Percentiles rank a stretch among this genome's conserved stretches.
These are phyloP conservation scores for Champsocephalus gunnari DNA, from an alignment of 2,797 vertebrate genomes.

Conservation along the genomic window DNA sequence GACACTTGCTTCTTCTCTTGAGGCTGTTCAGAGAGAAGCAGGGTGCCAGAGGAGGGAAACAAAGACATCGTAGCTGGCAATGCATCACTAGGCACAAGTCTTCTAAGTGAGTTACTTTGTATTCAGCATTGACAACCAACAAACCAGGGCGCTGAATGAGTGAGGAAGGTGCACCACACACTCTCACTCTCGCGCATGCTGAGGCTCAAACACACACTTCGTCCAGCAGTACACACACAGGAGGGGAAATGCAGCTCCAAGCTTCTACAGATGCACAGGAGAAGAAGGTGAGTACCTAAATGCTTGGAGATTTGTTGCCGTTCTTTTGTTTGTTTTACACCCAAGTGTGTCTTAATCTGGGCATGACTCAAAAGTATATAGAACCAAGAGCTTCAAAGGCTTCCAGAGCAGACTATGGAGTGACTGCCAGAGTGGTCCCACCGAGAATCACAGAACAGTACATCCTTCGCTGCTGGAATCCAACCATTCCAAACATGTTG, in stretches of 20 bases:
- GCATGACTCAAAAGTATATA: constrained; percentile 46
- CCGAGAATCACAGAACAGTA: constrained; percentile 28
- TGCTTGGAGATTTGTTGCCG: constrained; percentile 20
- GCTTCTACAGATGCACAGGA: constrained; percentile 73
- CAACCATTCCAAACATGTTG: constrained; percentile 39
- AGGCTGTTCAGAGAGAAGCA: constrained; percentile 47
- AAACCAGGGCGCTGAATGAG: constrained; percentile 75
- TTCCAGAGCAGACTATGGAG: constrained; percentile 34
- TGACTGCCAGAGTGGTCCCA: constrained; percentile 56
- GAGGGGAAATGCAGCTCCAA: constrained; percentile 82
- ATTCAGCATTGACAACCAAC: constrained; percentile 57
- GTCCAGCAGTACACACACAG: constrained; percentile 53
- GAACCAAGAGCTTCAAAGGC: constrained; percentile 55
- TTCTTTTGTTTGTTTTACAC: constrained; percentile 11
- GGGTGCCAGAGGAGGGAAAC: constrained; percentile 26
- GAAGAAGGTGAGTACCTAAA: constrained; percentile 80
- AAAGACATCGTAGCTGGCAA: constrained; percentile 39
- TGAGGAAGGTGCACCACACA: constrained; percentile 64
- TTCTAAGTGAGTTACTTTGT: constrained; percentile 40
- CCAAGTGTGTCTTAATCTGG: constrained; percentile 45
- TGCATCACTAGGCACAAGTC: constrained; percentile 52
- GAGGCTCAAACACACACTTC: constrained; percentile 64
- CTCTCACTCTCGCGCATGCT: constrained; percentile 57
- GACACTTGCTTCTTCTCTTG: constrained; percentile 20
- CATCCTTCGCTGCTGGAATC: constrained; percentile 33